These are phyloP conservation scores for Anastatus disparis DNA, from an alignment of 1,140 invertebrate species.

Conservation along the genomic window DNA sequence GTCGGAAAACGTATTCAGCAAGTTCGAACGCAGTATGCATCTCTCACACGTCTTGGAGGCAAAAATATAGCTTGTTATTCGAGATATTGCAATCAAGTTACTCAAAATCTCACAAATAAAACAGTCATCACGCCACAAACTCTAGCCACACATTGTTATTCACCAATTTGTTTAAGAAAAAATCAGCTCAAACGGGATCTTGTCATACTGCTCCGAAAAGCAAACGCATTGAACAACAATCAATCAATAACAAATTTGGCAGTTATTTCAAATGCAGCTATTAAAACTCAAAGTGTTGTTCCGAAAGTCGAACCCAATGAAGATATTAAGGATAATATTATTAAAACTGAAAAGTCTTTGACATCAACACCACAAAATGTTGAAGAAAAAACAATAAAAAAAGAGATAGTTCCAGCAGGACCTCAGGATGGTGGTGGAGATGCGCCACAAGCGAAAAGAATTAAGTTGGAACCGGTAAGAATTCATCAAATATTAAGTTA, in stretches of 20 bases:
- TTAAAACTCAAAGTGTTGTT: no score
- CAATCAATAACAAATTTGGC: background rate
- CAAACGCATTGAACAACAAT: slow-evolving; percentile 63
- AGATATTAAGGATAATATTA: slow-evolving; percentile 65
- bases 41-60: slow-evolving; percentile 69
- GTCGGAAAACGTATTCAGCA: slow-evolving; percentile 74
- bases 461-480: slow-evolving; percentile 54
- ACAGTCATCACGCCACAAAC: slow-evolving; percentile 65
- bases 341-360: slow-evolving; percentile 70
- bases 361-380: slow-evolving; percentile 69
- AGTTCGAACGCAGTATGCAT: slow-evolving; percentile 73
- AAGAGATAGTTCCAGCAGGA: slow-evolving; percentile 47
- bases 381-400: slow-evolving; percentile 52
- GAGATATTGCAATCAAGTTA: slow-evolving; percentile 74
- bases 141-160: slow-evolving; percentile 77
- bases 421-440: slow-evolving; percentile 47
- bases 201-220: slow-evolving; percentile 73
- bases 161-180: slow-evolving; percentile 79
- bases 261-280: slow-evolving; percentile 5
- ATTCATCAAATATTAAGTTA: background rate
- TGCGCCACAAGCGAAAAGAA: slow-evolving; percentile 49
- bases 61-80: slow-evolving; percentile 79
- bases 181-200: slow-evolving; percentile 76
- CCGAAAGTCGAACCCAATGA: slow-evolving; percentile 45
- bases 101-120: slow-evolving; percentile 45